These are phyloP conservation scores for Gortyna flavago DNA, from an alignment of 2,888 invertebrate genomes.

Conservation along the genomic window DNA sequence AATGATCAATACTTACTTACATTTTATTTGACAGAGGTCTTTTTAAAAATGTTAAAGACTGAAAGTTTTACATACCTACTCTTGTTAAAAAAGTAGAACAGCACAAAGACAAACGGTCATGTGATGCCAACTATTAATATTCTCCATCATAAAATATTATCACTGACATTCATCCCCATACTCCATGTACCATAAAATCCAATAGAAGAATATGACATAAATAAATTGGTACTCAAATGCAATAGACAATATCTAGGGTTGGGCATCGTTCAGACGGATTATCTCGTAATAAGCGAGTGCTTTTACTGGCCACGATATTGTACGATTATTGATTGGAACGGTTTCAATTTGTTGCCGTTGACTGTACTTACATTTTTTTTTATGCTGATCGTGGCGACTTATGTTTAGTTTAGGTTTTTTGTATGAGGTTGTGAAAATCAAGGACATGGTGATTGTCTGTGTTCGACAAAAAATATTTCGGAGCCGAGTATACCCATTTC, in stretches of 20 bases:
- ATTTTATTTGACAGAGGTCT: too few species aligned
- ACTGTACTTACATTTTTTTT: background rate
- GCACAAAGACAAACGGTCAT: background rate
- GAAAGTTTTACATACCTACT: background rate
- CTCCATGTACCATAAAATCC: constrained; percentile 77
- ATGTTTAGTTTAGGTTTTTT: background rate
- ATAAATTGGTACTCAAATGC: constrained; percentile 82
- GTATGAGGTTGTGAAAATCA: background rate
- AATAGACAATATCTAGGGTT: constrained; percentile 82
- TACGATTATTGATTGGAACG: constrained; percentile 44
- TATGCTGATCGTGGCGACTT: background rate
- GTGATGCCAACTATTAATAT: constrained; percentile 16
- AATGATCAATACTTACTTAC: too few species aligned
- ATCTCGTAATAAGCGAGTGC: constrained; percentile 68
- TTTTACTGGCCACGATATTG: constrained; percentile 38
- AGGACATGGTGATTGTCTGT: background rate
- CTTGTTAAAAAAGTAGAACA: too few species aligned
- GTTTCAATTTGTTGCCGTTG: constrained; percentile 15
- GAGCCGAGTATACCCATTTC: background rate
- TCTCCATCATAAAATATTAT: constrained; percentile 47
- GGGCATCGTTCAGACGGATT: constrained; percentile 75
- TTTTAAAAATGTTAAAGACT: background rate
- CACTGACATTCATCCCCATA: constrained; percentile 66
- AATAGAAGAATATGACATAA: constrained; percentile 82
- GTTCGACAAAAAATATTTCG: too few species aligned